Conservation (phyloP, 2,888 invertebrate genomes). For the Meteorus cinctellus region DNA sequence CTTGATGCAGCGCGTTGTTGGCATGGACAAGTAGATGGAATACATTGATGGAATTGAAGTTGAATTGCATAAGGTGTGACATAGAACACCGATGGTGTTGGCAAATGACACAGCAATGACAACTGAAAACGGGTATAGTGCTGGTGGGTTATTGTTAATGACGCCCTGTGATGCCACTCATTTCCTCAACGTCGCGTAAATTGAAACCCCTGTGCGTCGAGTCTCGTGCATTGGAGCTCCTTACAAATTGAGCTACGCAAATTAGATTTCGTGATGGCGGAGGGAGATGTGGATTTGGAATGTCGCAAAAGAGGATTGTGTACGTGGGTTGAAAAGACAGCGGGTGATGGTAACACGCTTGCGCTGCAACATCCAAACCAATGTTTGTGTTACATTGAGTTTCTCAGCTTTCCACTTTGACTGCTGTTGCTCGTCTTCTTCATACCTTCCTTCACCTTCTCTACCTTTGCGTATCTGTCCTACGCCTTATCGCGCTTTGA, state of each 20-base stretch:
- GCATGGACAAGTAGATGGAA: constrained; percentile 22
- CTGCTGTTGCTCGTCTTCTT: constrained; percentile 34
- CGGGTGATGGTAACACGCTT: constrained; percentile 23
- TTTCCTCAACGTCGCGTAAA: constrained; percentile 58
- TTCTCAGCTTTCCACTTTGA: constrained; percentile 46
- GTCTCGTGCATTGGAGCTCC: constrained; percentile 63
- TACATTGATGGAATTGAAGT: constrained; percentile 38
- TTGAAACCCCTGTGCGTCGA: constrained; percentile 65
- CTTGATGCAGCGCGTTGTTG: constrained; percentile 49
- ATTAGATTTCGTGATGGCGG: constrained; percentile 70
- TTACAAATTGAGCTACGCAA: constrained; percentile 68
- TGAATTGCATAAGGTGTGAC: constrained; percentile 55
- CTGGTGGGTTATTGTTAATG: constrained; percentile 13
- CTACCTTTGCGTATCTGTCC: constrained; percentile 18
- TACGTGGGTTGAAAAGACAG: neutral
- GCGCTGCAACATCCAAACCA: constrained; percentile 29
- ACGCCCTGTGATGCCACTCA: constrained; percentile 6
- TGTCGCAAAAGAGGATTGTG: neutral
- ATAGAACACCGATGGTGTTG: constrained; percentile 59
- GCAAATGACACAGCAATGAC: constrained; percentile 56
- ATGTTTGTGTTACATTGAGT: constrained; percentile 36
- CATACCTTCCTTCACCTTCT: constrained; percentile 32
- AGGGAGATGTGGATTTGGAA: constrained; percentile 55
- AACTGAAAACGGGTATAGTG: constrained; percentile 42
- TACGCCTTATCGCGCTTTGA: constrained; percentile 4